Evolutionary conservation across 2,797 vertebrate genomes (phyloP).

Genomic region (Austrolebias charrua): DNA sequence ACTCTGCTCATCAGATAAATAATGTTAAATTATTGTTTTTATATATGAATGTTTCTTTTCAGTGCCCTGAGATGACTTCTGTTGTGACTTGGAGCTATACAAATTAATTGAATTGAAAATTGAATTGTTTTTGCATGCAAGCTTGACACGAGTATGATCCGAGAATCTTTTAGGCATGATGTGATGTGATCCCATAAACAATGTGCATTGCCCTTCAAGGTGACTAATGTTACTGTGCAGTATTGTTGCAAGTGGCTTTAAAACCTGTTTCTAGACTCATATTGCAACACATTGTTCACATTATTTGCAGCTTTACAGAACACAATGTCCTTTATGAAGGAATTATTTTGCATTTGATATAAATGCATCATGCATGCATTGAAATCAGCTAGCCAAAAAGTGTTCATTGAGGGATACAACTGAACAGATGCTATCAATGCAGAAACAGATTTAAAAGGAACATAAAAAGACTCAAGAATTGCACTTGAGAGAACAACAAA

Average conservation of each 20-base stretch:
- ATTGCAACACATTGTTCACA: constrained; percentile 7
- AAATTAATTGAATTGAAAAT: no score
- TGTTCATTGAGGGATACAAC: not conserved
- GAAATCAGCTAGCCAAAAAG: constrained; percentile 21
- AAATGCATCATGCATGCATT: constrained; percentile 19
- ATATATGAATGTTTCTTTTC: no score
- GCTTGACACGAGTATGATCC: no score
- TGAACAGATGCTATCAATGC: constrained; percentile 28
- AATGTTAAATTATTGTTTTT: no score
- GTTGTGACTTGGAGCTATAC: no score
- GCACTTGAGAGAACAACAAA: constrained; percentile 40
- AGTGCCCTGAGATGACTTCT: no score
- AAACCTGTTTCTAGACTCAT: constrained; percentile 12
- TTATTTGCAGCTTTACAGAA: constrained; percentile 19
- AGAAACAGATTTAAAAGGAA: constrained; percentile 18
- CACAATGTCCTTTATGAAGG: constrained; percentile 17
- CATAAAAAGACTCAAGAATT: constrained; percentile 36
- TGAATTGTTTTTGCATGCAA: no score
- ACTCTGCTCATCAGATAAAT: no score
- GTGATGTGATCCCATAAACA: no score
- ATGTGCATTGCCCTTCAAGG: no score
- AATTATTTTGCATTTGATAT: constrained; percentile 16
- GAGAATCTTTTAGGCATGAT: no score
- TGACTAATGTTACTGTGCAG: no score
- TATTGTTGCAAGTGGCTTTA: not conserved